Base-by-base conservation (phyloP, 1,140 invertebrate species). In the Sycophaga agraensis region DNA sequence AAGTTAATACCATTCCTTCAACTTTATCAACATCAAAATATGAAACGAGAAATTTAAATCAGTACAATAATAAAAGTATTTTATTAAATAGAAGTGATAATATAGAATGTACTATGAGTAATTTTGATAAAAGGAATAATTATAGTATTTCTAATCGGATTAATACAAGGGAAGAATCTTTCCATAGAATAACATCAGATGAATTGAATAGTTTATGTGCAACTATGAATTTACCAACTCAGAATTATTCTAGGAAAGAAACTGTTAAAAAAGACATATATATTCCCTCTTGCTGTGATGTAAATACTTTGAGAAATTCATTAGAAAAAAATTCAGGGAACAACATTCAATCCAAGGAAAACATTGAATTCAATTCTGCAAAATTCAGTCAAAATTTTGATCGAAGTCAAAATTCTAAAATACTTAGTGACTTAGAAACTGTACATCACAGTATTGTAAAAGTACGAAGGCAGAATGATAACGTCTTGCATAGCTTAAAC, bases 201-300 rank as follows among this genome's bases (percentile, higher is more conserved):
- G 61, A 63, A 58, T 51, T 63, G 9, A 48, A 63, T 45, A 63
- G n/a, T 40, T 45, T 63, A 39, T 63, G 61, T 58, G 61, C 61
- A 17, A 57, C 61, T 26, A 51, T 63, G 54, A 63, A 63, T 57
- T 53, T 63, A 39, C 61, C 61, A 19, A 42, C 54, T 43, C 39
- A 50, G 21, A 63, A 56, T 34, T 51, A 26, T 28, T 12, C 14
- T 5, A 35, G n/a, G 17, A 34, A 51, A 17, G 31, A 57, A 35
- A 56, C 4, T 35, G 14, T 39, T 22, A 45, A 9, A 46, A 7
- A 24, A 12, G 3, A 22, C 5, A 51, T 51, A 16, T 57, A 34
- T 9, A 22, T 53, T 50, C 2, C 46, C n/a, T 19, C 17, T 2
- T 57, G 45, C 16, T 57, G 58, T 39, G 40, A 58, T 51, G 37